Evolutionary conservation across 1,140 invertebrate genomes (phyloP).

Genomic region (Magallana angulata): DNA sequence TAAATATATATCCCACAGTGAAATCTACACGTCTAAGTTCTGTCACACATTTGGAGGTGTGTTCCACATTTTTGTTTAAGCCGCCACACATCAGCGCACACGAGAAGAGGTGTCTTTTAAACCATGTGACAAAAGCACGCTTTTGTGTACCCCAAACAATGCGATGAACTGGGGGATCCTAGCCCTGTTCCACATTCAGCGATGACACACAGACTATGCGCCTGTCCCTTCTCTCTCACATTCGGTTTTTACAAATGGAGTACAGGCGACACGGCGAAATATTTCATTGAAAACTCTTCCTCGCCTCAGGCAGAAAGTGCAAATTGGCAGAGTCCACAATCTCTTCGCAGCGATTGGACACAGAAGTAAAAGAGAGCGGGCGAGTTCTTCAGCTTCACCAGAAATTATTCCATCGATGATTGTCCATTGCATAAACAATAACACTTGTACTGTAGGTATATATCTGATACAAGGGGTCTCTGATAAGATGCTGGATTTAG

Average conservation of each 20-base stretch:
- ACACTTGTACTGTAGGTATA: background rate
- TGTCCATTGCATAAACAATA: constrained; percentile 34
- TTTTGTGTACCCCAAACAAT: constrained; percentile 25
- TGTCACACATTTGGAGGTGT: constrained; percentile 32
- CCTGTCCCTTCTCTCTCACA: constrained; percentile 2
- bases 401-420: background rate
- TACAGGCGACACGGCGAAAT: constrained; percentile 11
- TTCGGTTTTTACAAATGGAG: constrained; percentile 22
- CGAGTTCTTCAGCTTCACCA: background rate
- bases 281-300: constrained; percentile 15
- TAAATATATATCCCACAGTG: constrained; percentile 9
- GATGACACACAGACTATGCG: background rate
- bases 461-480: background rate
- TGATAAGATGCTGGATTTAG: constrained; percentile 20
- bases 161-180: background rate
- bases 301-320: constrained; percentile 3
- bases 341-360: constrained; percentile 13
- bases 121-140: constrained; percentile 18
- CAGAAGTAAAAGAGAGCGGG: background rate
- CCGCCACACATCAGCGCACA: constrained; percentile 33
- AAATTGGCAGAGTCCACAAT: constrained; percentile 14
- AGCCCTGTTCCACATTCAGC: background rate
- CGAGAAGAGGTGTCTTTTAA: constrained; percentile 23
- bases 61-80: constrained; percentile 32
- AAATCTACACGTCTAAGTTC: constrained; percentile 26